A percentile compares a stretch with the other conserved stretches of the same genome.
Evolutionary conservation across 2,113 vertebrate genomes (phyloP).

Genomic region (Alosa alosa): DNA sequence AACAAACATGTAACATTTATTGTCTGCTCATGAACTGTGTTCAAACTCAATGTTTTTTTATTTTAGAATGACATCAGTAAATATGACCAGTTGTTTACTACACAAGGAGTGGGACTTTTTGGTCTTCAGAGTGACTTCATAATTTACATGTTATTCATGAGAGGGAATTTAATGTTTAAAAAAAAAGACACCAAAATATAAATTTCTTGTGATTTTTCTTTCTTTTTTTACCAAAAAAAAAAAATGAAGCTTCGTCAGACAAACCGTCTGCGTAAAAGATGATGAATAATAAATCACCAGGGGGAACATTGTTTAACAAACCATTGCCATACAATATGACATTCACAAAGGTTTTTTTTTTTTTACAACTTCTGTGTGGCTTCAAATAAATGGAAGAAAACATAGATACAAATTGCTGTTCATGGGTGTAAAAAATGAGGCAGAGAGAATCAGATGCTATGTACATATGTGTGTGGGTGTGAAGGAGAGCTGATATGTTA

Average conservation of each 20-base stretch:
- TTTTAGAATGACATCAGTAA: neutral
- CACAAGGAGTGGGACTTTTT: neutral
- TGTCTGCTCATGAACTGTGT: neutral
- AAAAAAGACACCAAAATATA: neutral
- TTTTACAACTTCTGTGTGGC: constrained; percentile 4
- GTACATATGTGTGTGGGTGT: constrained; percentile 6
- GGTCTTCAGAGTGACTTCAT: constrained; percentile 25
- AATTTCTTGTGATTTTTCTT: neutral
- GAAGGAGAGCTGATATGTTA: neutral
- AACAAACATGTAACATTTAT: constrained; percentile 12
- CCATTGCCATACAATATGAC: constrained; percentile 1
- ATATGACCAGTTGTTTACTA: neutral
- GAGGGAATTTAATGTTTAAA: neutral
- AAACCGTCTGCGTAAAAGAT: neutral
- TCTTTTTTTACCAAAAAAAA: neutral
- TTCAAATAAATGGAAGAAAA: neutral
- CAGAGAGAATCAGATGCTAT: neutral
- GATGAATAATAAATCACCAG: neutral
- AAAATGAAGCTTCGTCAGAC: neutral
- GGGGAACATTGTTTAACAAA: neutral
- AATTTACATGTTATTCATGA: neutral
- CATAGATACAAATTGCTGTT: neutral
- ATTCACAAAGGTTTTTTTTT: neutral
- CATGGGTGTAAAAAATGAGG: neutral
- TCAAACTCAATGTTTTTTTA: neutral